Conservation (phyloP, 2,113 vertebrate genomes). For the Leptodactylus fuscus region DNA sequence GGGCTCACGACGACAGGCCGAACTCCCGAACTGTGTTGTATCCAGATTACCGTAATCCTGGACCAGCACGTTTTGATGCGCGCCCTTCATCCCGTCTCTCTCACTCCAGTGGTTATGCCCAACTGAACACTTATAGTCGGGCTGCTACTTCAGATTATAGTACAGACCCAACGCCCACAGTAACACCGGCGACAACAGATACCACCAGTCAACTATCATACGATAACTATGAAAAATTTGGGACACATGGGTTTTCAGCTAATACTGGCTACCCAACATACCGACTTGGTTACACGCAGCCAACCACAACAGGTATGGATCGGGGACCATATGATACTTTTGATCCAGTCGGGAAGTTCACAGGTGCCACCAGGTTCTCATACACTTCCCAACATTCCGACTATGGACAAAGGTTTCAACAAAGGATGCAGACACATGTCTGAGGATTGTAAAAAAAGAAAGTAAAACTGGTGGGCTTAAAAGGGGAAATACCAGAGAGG, state of each 20-base stretch:
- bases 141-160: conserved; percentile 70
- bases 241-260: conserved; percentile 75
- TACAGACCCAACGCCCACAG: conserved; percentile 60
- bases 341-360: conserved; percentile 82
- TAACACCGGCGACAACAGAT: conserved; percentile 69
- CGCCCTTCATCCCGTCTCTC: conserved; percentile 88
- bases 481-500: conserved; percentile 24
- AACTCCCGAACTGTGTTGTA: conserved; percentile 86
- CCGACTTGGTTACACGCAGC: conserved; percentile 84
- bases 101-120: conserved; percentile 88
- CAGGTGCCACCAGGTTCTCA: conserved; percentile 82
- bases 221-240: conserved; percentile 88
- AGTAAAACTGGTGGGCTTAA: conserved; percentile 9
- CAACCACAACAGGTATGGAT: conserved; percentile 69
- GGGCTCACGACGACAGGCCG: conserved; percentile 88
- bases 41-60: conserved; percentile 83
- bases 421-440: conserved; percentile 97
- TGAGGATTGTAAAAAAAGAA: conserved; percentile 68
- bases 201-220: conserved; percentile 83
- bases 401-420: conserved; percentile 92
- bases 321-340: conserved; percentile 72
- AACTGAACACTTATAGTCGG: conserved; percentile 85
- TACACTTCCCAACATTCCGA: conserved; percentile 93
- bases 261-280: conserved; percentile 78
- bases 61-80: conserved; percentile 82